Evolutionary conservation across 2,797 vertebrate genomes (phyloP), one percentile per base, ranked within the genome.

Genomic region (Poeciliopsis gracilis): DNA sequence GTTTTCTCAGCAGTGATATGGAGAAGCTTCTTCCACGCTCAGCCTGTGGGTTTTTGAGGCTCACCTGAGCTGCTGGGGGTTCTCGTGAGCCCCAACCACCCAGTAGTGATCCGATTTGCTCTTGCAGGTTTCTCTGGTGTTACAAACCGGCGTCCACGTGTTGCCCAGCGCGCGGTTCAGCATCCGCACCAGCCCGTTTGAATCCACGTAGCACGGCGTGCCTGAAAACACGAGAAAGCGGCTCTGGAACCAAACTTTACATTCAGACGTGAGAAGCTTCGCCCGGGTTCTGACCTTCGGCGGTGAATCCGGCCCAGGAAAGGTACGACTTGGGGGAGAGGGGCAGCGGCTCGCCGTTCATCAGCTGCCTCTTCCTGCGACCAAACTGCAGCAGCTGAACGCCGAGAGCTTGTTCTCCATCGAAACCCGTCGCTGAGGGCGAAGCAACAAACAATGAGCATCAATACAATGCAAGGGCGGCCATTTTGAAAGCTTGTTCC

Each of bases 11-110:
- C 18, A 36, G 33, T 38, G 11, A 66, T 20, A 8, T 38, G 3
- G 11, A 23, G 23, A 63, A 63, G 33, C 36, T 51, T 33, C 28
- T 15, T 66, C 36, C 20, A 45, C 16, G 6, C 41, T n/a, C 9
- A 23, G 28, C 20, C 49, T 23, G 23, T 49, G 47, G 20, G 6
- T 3, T 18, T 10, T 10, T 1, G 11, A 55, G 18, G 11, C 55
- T 86, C 75, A 99, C 98, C 98, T 96, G 91, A 99, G 96, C 89
- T 99, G 98, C 89, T 98, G 97, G 11, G 97, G 97, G 75, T 96
- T 97, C 91, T 99, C 98, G 30, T 98, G 97, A 33, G 98, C 85
- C 7, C 98, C 98, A 13, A 99, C 96, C 25, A 99, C 96, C 98
- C 98, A 99, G 25, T 97, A 98, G 88, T 98, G 96, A 86, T 99